Evolutionary conservation across 2,113 vertebrate genomes (phyloP), one percentile per base, ranked within the genome.

Genomic region (Hyaena hyaena): DNA sequence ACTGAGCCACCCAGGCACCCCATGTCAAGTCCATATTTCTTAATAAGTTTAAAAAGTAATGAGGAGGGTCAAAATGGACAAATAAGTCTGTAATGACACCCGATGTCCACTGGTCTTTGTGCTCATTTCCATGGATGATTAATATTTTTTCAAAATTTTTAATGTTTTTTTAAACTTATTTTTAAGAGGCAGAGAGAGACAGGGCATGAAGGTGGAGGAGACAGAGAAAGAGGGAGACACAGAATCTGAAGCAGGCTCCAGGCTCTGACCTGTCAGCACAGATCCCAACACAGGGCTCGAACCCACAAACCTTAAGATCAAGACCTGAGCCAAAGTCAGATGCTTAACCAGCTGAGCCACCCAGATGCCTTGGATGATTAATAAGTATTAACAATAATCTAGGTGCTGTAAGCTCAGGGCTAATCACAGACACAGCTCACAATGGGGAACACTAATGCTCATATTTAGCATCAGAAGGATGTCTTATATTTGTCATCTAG

Each of bases 71-170:
- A 26, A 66, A 73, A 71, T 35, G 55, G 31, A 39, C 35, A 7
- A 61, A 92, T 82, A 92, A 28, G 53, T 61, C 63, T 76, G 3
- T 80, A 66, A 39, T 50, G 43, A 35, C 80, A 35, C 1, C 58
- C 53, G 31, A 69, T 69, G 26, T 73, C 53, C 31, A 48, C 16
- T n/a, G 48, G 35, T 10, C 48, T 87, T 93, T 92, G 31, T 33
- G 21, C 10, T 85, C 71, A 26, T 92, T 94, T 97, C 39, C 23
- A n/a, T 50, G 71, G 66, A 77, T 58, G 84, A 94, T 83, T 23
- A 85, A 63, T 76, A 94, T 50, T 50, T 50, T 50, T 50, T 50
- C 48, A 50, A 50, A 11, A 50, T 50, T 50, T 39, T 50, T 50
- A 50, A 50, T 50, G 48, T 50, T 50, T 50, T 50, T 11, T 50